Conservation (phyloP, 2,113 vertebrate species). For the Craseonycteris thonglongyai region DNA sequence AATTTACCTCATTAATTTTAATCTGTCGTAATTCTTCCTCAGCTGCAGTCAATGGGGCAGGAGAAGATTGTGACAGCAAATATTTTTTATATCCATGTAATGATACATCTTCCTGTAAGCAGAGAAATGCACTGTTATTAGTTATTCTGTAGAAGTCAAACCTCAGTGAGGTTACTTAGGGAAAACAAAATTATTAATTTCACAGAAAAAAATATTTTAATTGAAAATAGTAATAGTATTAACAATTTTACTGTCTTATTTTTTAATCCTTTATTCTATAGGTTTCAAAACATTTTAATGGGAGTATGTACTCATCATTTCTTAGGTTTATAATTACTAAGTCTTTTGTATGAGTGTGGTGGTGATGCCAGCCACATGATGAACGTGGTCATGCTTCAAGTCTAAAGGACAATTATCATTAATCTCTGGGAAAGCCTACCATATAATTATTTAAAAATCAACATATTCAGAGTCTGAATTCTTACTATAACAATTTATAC, state of each 20-base stretch:
- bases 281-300: not conserved
- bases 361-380: not conserved
- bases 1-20: constrained; percentile 91
- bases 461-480: not conserved
- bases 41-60: constrained; percentile 93
- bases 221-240: not conserved
- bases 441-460: not conserved
- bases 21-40: constrained; percentile 97
- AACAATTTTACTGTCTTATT: not conserved
- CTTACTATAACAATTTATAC: not conserved
- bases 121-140: constrained; percentile 50
- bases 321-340: not conserved
- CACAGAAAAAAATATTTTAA: not conserved
- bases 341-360: not conserved
- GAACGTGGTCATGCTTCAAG: not conserved
- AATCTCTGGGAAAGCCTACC: not conserved
- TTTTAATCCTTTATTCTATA: not conserved
- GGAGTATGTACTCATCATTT: not conserved
- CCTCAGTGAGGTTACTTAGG: not conserved
- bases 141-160: not conserved
- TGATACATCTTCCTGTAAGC: constrained; percentile 91
- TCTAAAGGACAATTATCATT: not conserved
- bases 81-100: constrained; percentile 92
- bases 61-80: constrained; percentile 87
- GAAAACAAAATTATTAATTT: not conserved